These are phyloP conservation scores for Ophiodon elongatus DNA, from an alignment of 2,113 vertebrate genomes.

Conservation along the genomic window DNA sequence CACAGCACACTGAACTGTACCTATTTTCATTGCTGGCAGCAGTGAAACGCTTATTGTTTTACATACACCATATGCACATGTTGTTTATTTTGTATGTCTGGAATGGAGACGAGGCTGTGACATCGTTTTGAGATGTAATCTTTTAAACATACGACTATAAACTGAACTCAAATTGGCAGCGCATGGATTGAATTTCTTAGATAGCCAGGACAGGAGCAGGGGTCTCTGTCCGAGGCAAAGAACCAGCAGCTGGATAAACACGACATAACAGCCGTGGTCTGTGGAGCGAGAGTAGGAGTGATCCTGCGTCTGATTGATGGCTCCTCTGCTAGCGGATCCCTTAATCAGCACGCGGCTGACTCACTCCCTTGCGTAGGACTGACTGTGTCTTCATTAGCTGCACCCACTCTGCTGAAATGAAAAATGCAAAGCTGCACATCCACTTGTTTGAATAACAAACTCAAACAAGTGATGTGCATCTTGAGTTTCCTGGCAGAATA, in stretches of 20 bases:
- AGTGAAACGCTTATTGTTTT: constrained; percentile 32
- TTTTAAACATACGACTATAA: constrained; percentile 47
- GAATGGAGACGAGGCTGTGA: constrained; percentile 47
- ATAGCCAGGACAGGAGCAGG: constrained; percentile 64
- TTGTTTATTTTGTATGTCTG: constrained; percentile 64
- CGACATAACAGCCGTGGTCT: constrained; percentile 13
- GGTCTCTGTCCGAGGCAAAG: constrained; percentile 14
- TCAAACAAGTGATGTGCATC: constrained; percentile 12
- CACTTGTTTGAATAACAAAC: constrained; percentile 27
- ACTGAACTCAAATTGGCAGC: constrained; percentile 12
- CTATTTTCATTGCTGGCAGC: constrained; percentile 32
- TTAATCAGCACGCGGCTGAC: constrained; percentile 68
- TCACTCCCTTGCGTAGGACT: constrained; percentile 50
- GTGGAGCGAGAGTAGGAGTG: constrained; percentile 57
- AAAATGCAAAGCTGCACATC: not conserved
- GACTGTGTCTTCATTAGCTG: constrained; percentile 62
- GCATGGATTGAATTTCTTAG: constrained; percentile 35
- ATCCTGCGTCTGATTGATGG: constrained; percentile 65
- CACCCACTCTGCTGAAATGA: constrained; percentile 40
- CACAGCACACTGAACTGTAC: constrained; percentile 14
- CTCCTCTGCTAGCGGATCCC: constrained; percentile 51
- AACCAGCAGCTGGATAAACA: constrained; percentile 69
- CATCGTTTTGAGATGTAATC: constrained; percentile 11
- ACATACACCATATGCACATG: constrained; percentile 12
- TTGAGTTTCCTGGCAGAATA: constrained; percentile 9